A percentile compares a stretch with the other conserved stretches of the same genome.
Conservation (phyloP, 1,140 invertebrate genomes). For the Trinorchestia longiramus region DNA sequence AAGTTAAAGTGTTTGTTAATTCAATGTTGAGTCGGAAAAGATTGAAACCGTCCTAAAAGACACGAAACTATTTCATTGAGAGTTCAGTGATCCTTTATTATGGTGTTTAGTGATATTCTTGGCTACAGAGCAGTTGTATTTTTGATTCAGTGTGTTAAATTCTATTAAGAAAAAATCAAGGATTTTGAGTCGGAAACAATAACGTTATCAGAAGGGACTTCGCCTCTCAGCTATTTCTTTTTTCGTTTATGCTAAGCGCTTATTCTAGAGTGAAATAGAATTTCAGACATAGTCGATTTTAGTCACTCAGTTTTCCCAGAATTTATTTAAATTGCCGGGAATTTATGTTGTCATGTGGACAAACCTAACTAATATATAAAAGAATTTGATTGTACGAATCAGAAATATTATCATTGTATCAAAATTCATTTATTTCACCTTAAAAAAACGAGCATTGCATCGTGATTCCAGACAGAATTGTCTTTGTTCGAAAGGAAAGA, state of each 20-base stretch:
- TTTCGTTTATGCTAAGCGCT: too few relatives aligned
- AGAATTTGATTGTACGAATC: too few relatives aligned
- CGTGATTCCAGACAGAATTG: not conserved
- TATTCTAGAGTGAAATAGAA: too few relatives aligned
- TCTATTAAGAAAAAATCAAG: not conserved
- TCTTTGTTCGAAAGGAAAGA: not conserved
- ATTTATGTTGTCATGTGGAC: not conserved
- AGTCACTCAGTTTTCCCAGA: not conserved
- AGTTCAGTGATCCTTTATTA: not conserved
- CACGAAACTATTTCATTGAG: not conserved
- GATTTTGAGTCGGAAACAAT: not conserved
- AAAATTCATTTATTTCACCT: not conserved
- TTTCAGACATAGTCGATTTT: not conserved
- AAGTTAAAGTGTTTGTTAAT: not conserved
- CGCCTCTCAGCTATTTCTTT: too few relatives aligned
- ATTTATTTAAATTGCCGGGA: not conserved
- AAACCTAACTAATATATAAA: too few relatives aligned
- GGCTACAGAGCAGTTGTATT: too few relatives aligned
- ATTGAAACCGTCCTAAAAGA: not conserved
- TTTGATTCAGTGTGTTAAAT: too few relatives aligned
- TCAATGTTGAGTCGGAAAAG: not conserved
- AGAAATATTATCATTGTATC: too few relatives aligned
- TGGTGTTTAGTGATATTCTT: not conserved
- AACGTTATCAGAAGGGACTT: not conserved
- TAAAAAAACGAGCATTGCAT: not conserved